Conservation (phyloP, 1,140 invertebrate species). For the Plectrocnemia conspersa region DNA sequence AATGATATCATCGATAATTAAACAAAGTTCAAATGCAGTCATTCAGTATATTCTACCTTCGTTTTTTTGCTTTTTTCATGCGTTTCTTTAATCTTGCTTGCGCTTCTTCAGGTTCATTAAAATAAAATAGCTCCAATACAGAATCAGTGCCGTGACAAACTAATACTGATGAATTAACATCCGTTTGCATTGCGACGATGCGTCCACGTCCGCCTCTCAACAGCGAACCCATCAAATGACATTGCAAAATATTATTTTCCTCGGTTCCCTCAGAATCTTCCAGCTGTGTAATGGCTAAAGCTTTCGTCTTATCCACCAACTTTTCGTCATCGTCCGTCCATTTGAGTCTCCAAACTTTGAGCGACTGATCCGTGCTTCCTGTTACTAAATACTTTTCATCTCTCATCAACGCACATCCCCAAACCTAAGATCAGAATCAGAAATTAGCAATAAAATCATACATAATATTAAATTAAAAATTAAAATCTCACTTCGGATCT, state of each 20-base stretch:
- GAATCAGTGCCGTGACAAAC: constrained; percentile 80
- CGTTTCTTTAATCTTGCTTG: constrained; percentile 66
- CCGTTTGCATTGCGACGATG: constrained; percentile 61
- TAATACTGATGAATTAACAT: constrained; percentile 64
- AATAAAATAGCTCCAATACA: constrained; percentile 77
- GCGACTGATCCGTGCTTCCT: constrained; percentile 77
- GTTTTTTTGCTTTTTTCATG: constrained; percentile 65
- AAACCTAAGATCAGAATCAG: constrained; percentile 69
- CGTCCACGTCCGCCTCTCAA: constrained; percentile 71
- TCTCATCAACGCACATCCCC: constrained; percentile 75
- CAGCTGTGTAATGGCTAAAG: constrained; percentile 52
- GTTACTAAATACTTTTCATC: constrained; percentile 79
- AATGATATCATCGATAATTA: background rate
- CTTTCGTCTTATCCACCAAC: constrained; percentile 50
- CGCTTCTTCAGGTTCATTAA: constrained; percentile 72
- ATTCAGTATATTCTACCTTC: too few species aligned
- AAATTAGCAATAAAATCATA: too few species aligned
- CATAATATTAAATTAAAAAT: too few species aligned
- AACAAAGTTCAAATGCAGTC: background rate
- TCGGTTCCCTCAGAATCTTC: constrained; percentile 55
- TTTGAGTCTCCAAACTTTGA: constrained; percentile 76
- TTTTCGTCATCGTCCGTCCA: constrained; percentile 50
- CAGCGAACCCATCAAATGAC: constrained; percentile 70
- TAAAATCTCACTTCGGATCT: constrained; percentile 59
- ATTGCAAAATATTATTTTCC: constrained; percentile 61